A percentile compares a stretch with the other conserved stretches of the same genome.
Conservation (phyloP, 64 coral and sea anemone genomes). For the Anthopleura sola region DNA sequence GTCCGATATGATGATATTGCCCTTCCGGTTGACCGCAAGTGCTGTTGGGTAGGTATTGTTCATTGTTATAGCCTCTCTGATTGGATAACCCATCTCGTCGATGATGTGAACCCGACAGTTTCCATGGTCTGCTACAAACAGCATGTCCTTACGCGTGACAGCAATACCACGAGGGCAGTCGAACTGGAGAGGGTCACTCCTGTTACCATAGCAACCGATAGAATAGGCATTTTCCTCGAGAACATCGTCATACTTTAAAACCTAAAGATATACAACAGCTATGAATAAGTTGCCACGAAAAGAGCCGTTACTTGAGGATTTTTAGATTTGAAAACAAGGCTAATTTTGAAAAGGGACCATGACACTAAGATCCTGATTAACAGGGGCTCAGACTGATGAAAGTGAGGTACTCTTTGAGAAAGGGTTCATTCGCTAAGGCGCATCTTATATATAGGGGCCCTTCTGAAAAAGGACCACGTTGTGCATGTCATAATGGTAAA, state of each 20-base stretch:
- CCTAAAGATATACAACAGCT: conserved; percentile 17
- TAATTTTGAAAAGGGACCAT: too few species aligned
- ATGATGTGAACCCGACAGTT: conserved; percentile 71
- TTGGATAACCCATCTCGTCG: conserved; percentile 26
- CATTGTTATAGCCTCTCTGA: conserved; percentile 53
- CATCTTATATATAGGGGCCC: background rate
- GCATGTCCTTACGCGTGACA: conserved; percentile 30
- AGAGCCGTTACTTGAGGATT: background rate
- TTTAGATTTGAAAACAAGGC: too few species aligned
- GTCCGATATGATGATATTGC: conserved; percentile 69
- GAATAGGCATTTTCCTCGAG: conserved; percentile 68
- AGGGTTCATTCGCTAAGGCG: too few species aligned
- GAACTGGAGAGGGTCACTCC: conserved; percentile 50
- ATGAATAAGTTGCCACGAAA: background rate
- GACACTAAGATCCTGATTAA: too few species aligned
- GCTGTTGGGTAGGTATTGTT: conserved; percentile 55
- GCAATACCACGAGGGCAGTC: conserved; percentile 66
- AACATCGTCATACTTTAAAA: conserved; percentile 43
- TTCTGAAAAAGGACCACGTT: background rate
- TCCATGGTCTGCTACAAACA: conserved; percentile 57
- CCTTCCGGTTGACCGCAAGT: conserved; percentile 60
- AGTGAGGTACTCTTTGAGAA: too few species aligned
- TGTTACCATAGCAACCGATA: conserved; percentile 54
- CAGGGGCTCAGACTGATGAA: too few species aligned
- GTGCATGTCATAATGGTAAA: too few species aligned